phyloP scores from a whole-genome alignment of 1,140 invertebrate genomes.

The Pogonomyrmex californicus region DNA sequence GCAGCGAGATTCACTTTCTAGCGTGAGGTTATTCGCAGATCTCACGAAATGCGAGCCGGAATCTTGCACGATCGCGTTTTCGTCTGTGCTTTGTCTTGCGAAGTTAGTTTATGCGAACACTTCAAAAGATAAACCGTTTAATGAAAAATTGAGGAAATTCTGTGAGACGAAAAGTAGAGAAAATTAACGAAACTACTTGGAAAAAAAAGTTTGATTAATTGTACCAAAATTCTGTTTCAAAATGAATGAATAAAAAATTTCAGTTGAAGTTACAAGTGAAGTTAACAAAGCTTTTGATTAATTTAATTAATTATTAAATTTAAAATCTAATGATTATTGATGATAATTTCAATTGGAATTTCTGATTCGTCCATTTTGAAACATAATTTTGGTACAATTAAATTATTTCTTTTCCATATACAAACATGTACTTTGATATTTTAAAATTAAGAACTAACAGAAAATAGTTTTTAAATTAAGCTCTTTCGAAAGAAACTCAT shows the following conservation, averaged over 20 bases:
- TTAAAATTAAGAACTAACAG: neutral
- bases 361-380: too few relatives aligned
- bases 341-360: too few relatives aligned
- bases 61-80: constrained; percentile 1
- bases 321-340: too few relatives aligned
- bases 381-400: too few relatives aligned
- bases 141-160: neutral
- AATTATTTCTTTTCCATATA: too few relatives aligned
- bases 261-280: too few relatives aligned
- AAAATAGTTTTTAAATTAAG: neutral
- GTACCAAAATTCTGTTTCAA: too few relatives aligned
- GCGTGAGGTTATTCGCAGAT: constrained; percentile 39
- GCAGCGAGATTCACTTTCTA: constrained; percentile 54
- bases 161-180: neutral
- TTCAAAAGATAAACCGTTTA: neutral
- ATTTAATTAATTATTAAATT: too few relatives aligned
- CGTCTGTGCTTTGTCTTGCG: neutral
- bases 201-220: neutral
- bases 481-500: neutral
- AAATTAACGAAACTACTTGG: neutral
- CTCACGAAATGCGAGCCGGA: constrained; percentile 27
- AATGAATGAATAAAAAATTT: too few relatives aligned
- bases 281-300: too few relatives aligned
- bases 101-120: neutral
- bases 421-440: too few relatives aligned